A percentile compares a stretch with the other conserved stretches of the same genome.
Evolutionary conservation across 2,113 vertebrate species (phyloP).

Genomic region (Corythornis madagascariensis): DNA sequence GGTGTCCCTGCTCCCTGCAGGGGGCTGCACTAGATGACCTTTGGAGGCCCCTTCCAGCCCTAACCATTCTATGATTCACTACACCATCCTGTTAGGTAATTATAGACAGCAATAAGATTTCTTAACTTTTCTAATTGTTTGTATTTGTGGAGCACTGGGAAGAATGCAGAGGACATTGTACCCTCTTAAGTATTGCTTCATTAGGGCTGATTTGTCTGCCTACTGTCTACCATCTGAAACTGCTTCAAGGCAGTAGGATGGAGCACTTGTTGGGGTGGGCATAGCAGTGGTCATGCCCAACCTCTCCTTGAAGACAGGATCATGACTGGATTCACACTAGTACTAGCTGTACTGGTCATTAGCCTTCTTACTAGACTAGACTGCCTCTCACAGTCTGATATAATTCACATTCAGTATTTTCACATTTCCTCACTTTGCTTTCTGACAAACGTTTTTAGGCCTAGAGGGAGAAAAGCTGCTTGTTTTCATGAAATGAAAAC

Average conservation of each 20-base stretch:
- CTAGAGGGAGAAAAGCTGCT: conserved; percentile 54
- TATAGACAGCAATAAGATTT: neutral
- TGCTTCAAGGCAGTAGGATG: neutral
- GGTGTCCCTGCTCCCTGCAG: too few species aligned
- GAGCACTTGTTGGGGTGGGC: neutral
- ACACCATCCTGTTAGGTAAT: neutral
- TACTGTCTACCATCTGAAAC: neutral
- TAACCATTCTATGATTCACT: neutral
- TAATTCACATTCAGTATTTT: conserved; percentile 40
- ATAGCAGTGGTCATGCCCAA: neutral
- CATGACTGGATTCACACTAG: neutral
- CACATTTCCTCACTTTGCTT: conserved; percentile 24
- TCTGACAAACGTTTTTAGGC: conserved; percentile 51
- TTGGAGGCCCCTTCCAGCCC: too few species aligned
- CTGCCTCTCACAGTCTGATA: conserved; percentile 44
- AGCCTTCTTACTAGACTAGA: conserved; percentile 47
- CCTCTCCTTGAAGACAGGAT: neutral
- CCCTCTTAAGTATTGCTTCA: neutral
- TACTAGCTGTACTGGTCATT: conserved; percentile 8
- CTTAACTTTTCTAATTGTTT: neutral
- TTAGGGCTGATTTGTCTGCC: neutral
- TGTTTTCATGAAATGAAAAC: conserved; percentile 29
- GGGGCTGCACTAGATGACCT: too few species aligned
- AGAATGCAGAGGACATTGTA: neutral
- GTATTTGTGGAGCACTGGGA: neutral